Evolutionary conservation across 1,140 invertebrate species (phyloP), one percentile per base, ranked within the genome.

Genomic region (Meloidogyne chitwoodi): DNA sequence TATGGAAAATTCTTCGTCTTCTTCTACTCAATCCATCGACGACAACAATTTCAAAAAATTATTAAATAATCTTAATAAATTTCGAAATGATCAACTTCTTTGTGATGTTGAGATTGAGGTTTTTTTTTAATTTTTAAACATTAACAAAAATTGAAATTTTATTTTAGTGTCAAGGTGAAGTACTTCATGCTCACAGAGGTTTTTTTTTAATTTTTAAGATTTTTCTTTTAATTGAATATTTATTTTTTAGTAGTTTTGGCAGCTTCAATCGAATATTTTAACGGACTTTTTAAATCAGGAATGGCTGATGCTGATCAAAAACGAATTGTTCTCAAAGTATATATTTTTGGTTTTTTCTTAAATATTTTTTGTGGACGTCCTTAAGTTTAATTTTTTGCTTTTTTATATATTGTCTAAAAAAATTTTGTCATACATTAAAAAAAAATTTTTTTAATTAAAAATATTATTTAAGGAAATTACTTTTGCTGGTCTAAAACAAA

Each of bases 31-130:
- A 4, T 38, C 34, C 8, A 10, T 38, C 10, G 34, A 10, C 10
- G 34, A 38, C 8, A 8, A 38, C 34, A 38, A 29, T 26, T 67
- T 74, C 14, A 74, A 75, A 44, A 29, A 34, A 14, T 44, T 75
- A 29, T 4, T 75, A 27, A 56, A 61, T 14, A 75, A 75, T 31
- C 64, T 75, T 26, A 38, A 75, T 65, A 26, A 48, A 27, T 27
- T 74, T 19, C 74, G 69, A 34, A 24, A 34, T 24, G 56, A 75
- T n/a, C 34, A 16, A 31, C 10, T 62, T 19, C 64, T 75, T 16
- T 75, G 74, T 69, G 74, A 75, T 31, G 74, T 75, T 8, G 74
- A 75, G 34, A 75, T 75, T 41, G 74, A 75, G 74, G 74, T 75
- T 44, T 11, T n/a, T n/a, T n/a, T 27, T 24, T 5, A 19, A n/a